Conservation (phyloP, 2,797 vertebrate species). For the Cynopterus sphinx region DNA sequence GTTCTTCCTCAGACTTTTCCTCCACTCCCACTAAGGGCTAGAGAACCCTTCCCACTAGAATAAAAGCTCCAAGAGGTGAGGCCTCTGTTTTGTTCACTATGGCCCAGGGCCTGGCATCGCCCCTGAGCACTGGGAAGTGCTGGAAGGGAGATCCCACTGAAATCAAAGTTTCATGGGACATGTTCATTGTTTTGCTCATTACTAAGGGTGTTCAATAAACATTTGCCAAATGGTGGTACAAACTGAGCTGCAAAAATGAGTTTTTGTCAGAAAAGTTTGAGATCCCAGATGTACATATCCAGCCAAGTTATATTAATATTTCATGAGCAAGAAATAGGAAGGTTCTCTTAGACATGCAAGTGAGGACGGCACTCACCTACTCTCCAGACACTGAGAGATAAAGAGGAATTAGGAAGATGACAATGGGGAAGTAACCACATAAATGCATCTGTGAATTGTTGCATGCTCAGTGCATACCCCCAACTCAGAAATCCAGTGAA, state of each 20-base stretch:
- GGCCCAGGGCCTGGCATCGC: rapidly evolving
- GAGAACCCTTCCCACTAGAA: neutral
- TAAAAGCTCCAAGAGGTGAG: neutral
- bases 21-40: neutral
- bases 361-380: neutral
- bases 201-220: neutral
- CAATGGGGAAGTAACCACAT: neutral
- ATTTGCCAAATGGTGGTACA: neutral
- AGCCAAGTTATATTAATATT: neutral
- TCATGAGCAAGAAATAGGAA: neutral
- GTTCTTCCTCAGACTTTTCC: neutral
- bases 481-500: neutral
- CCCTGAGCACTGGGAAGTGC: neutral
- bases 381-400: neutral
- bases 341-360: neutral
- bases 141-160: neutral
- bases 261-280: neutral
- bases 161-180: rapidly evolving
- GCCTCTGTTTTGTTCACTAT: neutral
- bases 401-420: neutral
- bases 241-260: neutral
- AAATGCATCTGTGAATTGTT: neutral
- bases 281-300: neutral
- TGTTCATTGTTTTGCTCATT: neutral
- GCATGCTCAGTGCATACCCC: neutral